A percentile compares a stretch with the other conserved stretches of the same genome.
These are phyloP conservation scores for Agelas oroides DNA, from an alignment of 37 sponge, comb jelly and placozoan genomes.

Conservation along the genomic window DNA sequence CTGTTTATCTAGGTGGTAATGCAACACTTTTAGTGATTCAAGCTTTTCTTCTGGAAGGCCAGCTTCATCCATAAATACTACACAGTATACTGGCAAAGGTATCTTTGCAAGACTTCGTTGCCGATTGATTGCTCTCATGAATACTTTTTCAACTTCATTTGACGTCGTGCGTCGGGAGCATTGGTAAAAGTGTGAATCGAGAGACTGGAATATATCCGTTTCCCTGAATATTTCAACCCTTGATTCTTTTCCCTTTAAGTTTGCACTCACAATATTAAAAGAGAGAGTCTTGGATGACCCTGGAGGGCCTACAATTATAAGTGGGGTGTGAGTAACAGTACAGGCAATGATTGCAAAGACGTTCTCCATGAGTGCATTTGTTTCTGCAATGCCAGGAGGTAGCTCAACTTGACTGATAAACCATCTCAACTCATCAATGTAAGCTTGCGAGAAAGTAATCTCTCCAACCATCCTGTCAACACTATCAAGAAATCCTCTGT, in stretches of 20 bases:
- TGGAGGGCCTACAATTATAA: constrained; percentile 81
- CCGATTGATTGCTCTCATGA: constrained; percentile 57
- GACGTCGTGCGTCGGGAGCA: constrained; percentile 74
- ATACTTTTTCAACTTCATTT: constrained; percentile 68
- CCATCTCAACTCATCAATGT: constrained; percentile 29
- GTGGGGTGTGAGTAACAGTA: constrained; percentile 47
- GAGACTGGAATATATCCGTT: constrained; percentile 22
- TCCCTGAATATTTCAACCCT: constrained; percentile 9
- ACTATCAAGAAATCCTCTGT: background rate
- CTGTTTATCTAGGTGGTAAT: constrained; percentile 64
- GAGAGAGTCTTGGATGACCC: constrained; percentile 83
- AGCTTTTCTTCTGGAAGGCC: constrained; percentile 75
- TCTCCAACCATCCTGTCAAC: background rate
- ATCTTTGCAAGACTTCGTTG: constrained; percentile 11
- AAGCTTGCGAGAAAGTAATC: background rate
- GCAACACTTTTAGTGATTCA: constrained; percentile 79
- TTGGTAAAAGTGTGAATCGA: constrained; percentile 71
- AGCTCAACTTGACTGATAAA: constrained; percentile 25
- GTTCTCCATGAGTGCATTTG: constrained; percentile 75
- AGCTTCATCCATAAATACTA: constrained; percentile 87
- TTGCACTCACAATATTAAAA: constrained; percentile 54
- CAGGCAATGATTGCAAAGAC: constrained; percentile 65
- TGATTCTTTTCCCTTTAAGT: constrained; percentile 70
- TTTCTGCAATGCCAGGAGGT: constrained; percentile 73
- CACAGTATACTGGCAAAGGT: background rate